Conservation (phyloP, 2,113 vertebrate genomes). For the Murina feae region DNA sequence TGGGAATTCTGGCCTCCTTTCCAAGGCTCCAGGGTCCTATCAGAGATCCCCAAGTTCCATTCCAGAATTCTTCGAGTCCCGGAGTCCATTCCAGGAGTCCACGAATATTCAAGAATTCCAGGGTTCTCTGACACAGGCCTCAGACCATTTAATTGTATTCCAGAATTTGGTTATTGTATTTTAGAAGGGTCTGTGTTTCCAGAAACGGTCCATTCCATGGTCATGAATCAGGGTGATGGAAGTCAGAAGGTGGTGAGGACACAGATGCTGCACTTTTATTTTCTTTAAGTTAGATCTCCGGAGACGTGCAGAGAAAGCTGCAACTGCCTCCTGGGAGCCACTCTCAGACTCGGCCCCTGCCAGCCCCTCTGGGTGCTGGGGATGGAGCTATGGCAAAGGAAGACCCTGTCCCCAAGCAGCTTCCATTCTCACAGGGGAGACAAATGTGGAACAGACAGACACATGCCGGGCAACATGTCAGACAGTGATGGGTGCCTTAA, state of each 20-base stretch:
- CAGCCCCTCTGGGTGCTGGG: background rate
- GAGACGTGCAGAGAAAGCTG: background rate
- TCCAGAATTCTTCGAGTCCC: background rate
- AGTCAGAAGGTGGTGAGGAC: background rate
- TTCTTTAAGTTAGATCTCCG: background rate
- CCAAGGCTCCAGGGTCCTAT: background rate
- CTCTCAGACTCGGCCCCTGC: background rate
- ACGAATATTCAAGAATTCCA: background rate
- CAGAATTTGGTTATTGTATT: background rate
- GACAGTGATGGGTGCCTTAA: background rate
- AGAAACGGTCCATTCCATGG: background rate
- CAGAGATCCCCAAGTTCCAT: background rate
- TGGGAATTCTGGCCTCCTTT: background rate
- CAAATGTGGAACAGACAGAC: background rate
- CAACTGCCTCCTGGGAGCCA: no score
- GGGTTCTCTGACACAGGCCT: background rate
- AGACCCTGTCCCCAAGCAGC: background rate
- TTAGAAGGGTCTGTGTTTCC: background rate
- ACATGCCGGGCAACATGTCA: rapidly evolving
- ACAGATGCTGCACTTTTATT: background rate
- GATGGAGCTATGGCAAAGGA: background rate
- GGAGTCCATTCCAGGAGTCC: background rate
- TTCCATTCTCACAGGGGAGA: background rate
- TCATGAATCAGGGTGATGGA: background rate
- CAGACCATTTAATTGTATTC: background rate